Evolutionary conservation across 2,113 vertebrate genomes (phyloP), one percentile per base, ranked within the genome.

Genomic region (Megaceryle torquata): DNA sequence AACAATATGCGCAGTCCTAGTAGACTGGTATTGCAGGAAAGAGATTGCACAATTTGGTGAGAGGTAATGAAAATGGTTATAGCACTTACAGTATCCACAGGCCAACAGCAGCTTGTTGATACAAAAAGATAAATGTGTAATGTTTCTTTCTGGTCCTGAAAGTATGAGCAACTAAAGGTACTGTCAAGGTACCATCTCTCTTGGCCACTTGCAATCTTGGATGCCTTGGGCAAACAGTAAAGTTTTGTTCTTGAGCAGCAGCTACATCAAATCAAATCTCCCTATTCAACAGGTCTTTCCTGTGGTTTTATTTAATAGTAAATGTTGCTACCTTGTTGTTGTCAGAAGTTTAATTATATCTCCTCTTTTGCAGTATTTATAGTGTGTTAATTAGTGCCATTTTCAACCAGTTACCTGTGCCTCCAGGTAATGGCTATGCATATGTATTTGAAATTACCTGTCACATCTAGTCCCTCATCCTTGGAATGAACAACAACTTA

Each of bases 1-100:
- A 64, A 3, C 35, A 24, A 5, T 0, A 0, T 20, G 72, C 24
- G 4, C 17, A 24, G 56, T 21, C 35, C 15, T 7, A 5, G 16
- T 43, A 70, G 64, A 17, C 39, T 51, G 75, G 25, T 33, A 11
- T 6, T 56, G 43, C 35, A 51, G 79, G 53, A 46, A 14, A 15
- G 68, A 44, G 57, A 29, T 3, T 5, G 61, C 37, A 22, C 64
- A 15, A 2, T 20, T 29, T 9, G 21, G 65, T 57, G 37, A 69
- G 48, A 7, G 14, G 24, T 26, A 6, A 14, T 13, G 51, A 14
- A 15, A 37, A 35, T 7, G 21, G 69, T 10, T 21, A 51, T 21
- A 51, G 60, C 44, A 16, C 31, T 51, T 28, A 1, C 33, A 39
- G 60, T 4, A 25, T 17, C 57, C 65, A 37, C 39, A 46, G 50